Evolutionary conservation across 2,888 invertebrate genomes (phyloP), one percentile per base, ranked within the genome.

Genomic region (Ferdinandea cuprea): DNA sequence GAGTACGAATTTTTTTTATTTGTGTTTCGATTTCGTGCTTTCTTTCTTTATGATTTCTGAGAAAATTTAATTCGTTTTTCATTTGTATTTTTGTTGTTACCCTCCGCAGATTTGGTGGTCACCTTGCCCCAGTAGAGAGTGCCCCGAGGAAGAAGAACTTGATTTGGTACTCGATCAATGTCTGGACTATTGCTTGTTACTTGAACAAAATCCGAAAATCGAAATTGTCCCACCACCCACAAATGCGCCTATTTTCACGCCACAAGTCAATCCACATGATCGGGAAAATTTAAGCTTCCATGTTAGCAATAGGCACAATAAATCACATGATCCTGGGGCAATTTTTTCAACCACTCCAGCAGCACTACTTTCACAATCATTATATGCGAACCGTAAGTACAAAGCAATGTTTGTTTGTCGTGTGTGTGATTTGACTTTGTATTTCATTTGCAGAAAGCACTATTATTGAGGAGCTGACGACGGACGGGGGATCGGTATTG

Each of bases 31-130:
- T 35, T 35, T 35, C 35, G 9, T 15, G 6, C 8, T n/a, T 6
- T 13, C 2, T 11, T 5, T 40, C 7, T 58, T 4, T n/a, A n/a
- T n/a, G n/a, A 7, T 46, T 2, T 46, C 9, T 46, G 40, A n/a
- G 19, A 8, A 40, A 65, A 17, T 2, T 30, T 48, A 65, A 48
- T 50, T 65, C n/a, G 8, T 21, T 58, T 58, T 59, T 42, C 17
- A 40, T 74, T 48, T 74, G 1, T n/a, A 17, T 35, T 17, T 66
- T 76, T 85, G 78, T 40, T 15, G n/a, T n/a, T n/a, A n/a, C n/a
- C n/a, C n/a, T 37, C 19, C 21, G 3, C 88, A 94, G 94, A 94
- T 95, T 35, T 96, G 95, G 95, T 96, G 95, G 95, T 95, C 95
- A 87, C 95, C 95, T 0, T 96, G 95, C 87, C 95, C 95, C 0